phyloP scores from a whole-genome alignment of 2,797 vertebrate species.

The Acrossocheilus fasciatus region DNA sequence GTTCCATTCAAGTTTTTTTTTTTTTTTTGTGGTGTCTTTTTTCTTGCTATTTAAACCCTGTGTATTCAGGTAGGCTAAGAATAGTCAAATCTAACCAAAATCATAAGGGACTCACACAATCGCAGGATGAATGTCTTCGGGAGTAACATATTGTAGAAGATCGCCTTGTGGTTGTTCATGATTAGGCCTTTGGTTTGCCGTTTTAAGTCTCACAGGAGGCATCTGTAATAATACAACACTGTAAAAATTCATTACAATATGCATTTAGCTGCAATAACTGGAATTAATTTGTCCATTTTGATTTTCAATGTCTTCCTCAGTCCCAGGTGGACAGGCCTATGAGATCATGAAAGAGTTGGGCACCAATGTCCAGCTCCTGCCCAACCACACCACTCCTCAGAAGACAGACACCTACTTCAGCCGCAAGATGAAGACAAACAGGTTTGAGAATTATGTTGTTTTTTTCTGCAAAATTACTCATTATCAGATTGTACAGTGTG shows the following conservation, averaged over 20 bases:
- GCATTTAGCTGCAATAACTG: background rate
- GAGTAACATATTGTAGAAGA: background rate
- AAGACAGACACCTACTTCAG: slow-evolving; percentile 98
- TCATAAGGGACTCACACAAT: background rate
- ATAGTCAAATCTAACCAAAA: background rate
- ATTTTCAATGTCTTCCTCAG: slow-evolving; percentile 61
- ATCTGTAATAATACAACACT: background rate
- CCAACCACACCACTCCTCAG: slow-evolving; percentile 90
- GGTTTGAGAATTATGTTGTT: slow-evolving; percentile 66
- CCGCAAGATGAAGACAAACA: slow-evolving; percentile 98
- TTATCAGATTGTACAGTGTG: background rate
- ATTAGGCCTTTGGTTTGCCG: background rate
- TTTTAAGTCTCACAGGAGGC: background rate
- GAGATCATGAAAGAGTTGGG: slow-evolving; percentile 93
- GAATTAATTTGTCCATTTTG: background rate
- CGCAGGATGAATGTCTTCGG: background rate
- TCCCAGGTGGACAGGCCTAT: slow-evolving; percentile 74
- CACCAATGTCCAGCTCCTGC: slow-evolving; percentile 93
- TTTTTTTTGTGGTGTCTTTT: background rate
- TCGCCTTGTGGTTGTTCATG: background rate
- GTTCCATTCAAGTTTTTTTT: background rate
- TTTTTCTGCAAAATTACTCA: background rate
- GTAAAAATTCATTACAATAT: background rate
- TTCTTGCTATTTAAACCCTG: background rate
- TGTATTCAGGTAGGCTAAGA: background rate